Evolutionary conservation across 2,113 vertebrate species (phyloP).

Genomic region (Alligator mississippiensis): DNA sequence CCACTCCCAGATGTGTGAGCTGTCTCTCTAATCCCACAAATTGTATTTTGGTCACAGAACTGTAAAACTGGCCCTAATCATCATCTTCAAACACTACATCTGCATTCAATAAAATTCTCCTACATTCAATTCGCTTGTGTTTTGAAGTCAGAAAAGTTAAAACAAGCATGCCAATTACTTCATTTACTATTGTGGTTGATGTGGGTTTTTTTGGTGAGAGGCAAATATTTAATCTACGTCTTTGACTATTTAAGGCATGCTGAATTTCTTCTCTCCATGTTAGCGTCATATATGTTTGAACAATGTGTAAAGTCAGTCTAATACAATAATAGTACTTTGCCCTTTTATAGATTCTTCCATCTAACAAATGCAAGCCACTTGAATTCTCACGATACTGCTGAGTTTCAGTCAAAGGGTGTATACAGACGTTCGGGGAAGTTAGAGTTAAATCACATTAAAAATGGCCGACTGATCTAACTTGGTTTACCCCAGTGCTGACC

Average conservation of each 20-base stretch:
- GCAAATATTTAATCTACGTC: neutral
- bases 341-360: neutral
- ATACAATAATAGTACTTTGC: neutral
- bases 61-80: neutral
- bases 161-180: neutral
- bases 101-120: neutral
- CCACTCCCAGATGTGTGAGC: neutral
- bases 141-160: conserved; percentile 15
- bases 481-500: too few relatives aligned
- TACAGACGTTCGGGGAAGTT: too few relatives aligned
- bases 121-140: neutral
- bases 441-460: too few relatives aligned
- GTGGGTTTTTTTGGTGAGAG: neutral
- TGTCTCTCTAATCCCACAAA: neutral
- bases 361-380: neutral
- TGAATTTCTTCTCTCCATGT: neutral
- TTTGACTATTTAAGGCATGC: neutral
- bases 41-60: neutral
- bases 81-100: neutral
- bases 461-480: too few relatives aligned
- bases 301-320: neutral
- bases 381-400: neutral
- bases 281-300: neutral
- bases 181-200: neutral
- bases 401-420: too few relatives aligned